Evolutionary conservation across 2,888 invertebrate species (phyloP).

Genomic region (Tanypteryx hageni): DNA sequence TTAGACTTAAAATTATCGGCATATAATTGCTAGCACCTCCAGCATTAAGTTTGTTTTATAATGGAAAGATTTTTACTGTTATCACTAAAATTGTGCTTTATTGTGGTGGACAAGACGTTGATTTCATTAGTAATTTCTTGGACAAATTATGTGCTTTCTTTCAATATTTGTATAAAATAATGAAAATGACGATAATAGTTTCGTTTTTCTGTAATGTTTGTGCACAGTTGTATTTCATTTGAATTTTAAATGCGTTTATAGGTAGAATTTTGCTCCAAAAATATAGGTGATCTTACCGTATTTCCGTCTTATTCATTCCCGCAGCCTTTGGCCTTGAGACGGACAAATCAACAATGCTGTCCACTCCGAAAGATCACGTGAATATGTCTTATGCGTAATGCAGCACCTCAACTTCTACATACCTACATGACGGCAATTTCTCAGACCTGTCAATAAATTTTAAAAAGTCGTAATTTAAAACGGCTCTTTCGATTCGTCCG

Average conservation of each 20-base stretch:
- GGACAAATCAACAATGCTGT: background rate
- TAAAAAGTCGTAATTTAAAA: constrained; percentile 30
- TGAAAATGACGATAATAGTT: no score
- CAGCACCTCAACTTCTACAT: background rate
- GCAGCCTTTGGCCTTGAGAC: background rate
- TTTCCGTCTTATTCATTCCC: background rate
- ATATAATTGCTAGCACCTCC: background rate
- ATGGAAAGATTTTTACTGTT: no score
- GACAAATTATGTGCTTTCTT: no score
- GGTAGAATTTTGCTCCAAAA: background rate
- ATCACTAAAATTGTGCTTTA: no score
- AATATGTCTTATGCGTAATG: background rate
- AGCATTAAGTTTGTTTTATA: background rate
- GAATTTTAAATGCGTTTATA: no score
- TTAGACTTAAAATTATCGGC: background rate
- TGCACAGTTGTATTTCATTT: no score
- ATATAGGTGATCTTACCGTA: background rate
- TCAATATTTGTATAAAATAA: no score
- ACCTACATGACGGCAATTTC: background rate
- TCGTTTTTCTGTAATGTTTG: no score
- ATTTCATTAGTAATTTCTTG: no score
- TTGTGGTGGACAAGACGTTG: no score
- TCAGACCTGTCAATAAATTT: background rate
- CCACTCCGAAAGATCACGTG: background rate
- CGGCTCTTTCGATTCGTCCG: background rate